Conservation (phyloP, 1,140 invertebrate genomes). For the Trachelipus rathkii region DNA sequence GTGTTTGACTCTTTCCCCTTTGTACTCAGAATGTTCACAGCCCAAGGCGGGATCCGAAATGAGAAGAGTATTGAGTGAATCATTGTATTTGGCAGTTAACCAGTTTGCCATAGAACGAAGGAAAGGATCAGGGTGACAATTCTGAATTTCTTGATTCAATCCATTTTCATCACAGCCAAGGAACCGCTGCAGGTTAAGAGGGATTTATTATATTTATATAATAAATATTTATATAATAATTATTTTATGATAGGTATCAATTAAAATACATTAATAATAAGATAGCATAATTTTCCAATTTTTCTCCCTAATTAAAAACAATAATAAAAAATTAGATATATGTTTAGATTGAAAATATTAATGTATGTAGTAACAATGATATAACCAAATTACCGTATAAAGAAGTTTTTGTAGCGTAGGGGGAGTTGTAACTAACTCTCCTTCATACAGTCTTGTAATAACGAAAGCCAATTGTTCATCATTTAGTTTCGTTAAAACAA, state of each 20-base stretch:
- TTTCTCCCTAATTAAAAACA: too few relatives aligned
- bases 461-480: constrained; percentile 96
- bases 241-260: too few relatives aligned
- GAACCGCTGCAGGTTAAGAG: constrained; percentile 47
- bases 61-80: constrained; percentile 82
- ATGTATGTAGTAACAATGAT: too few relatives aligned
- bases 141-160: constrained; percentile 62
- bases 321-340: too few relatives aligned
- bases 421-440: constrained; percentile 68
- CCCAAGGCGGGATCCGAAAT: constrained; percentile 66
- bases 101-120: constrained; percentile 94
- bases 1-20: constrained; percentile 56
- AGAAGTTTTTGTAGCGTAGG: constrained; percentile 69
- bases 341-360: too few relatives aligned
- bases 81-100: constrained; percentile 88
- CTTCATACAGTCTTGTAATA: constrained; percentile 85
- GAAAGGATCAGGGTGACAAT: constrained; percentile 91
- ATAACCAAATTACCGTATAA: constrained; percentile 64
- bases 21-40: constrained; percentile 66
- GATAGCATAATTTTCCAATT: too few relatives aligned
- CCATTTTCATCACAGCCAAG: constrained; percentile 51
- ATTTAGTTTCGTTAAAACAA: constrained; percentile 80
- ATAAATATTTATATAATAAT: too few relatives aligned
- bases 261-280: too few relatives aligned
- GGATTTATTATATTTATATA: constrained; percentile 32